Evolutionary conservation across 1,140 invertebrate genomes (phyloP).

Genomic region (Argopecten irradians): DNA sequence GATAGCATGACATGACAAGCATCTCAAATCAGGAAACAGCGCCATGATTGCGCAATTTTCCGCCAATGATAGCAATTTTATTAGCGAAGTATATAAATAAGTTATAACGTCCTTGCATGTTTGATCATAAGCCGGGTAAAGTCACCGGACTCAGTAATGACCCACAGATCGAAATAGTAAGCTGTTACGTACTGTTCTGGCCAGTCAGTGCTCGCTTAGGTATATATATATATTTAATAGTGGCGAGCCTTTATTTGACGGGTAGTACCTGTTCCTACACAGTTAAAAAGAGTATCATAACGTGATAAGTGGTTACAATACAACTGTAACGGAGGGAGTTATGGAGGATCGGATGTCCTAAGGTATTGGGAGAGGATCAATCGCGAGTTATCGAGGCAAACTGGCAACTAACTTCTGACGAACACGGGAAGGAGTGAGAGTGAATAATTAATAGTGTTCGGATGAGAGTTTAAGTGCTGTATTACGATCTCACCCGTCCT

Average conservation of each 20-base stretch:
- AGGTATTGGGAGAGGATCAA: neutral
- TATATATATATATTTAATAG: neutral
- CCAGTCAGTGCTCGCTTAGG: neutral
- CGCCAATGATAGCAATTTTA: neutral
- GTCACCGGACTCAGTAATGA: neutral
- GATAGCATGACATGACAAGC: neutral
- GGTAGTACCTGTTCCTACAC: neutral
- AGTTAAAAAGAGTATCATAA: neutral
- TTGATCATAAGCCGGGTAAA: neutral
- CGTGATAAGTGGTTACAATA: neutral
- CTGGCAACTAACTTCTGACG: neutral
- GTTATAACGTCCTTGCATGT: neutral
- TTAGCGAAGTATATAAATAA: neutral
- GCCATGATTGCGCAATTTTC: neutral
- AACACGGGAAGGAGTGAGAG: neutral
- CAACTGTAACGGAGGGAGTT: neutral
- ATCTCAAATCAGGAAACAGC: neutral
- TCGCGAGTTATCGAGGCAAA: neutral
- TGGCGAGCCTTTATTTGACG: neutral
- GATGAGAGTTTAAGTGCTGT: neutral
- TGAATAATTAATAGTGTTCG: neutral
- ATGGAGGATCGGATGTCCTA: neutral
- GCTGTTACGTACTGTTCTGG: neutral
- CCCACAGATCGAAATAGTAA: neutral
- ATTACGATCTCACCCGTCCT: neutral